These are phyloP conservation scores for Choristoneura rosaceana DNA, from an alignment of 2,888 invertebrate species.

Conservation along the genomic window DNA sequence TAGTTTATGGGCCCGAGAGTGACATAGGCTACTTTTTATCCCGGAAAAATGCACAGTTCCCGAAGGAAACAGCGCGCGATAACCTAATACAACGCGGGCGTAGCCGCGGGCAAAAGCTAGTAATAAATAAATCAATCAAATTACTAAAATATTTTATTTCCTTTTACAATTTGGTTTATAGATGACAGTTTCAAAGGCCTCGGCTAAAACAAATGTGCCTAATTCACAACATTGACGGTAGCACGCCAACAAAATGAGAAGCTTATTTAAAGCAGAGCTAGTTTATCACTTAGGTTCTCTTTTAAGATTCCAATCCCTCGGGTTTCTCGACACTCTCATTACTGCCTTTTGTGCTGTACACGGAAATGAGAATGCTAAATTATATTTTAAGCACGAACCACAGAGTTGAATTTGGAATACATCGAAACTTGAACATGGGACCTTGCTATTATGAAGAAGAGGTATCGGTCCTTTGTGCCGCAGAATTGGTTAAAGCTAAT, in stretches of 20 bases:
- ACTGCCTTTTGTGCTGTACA: not conserved
- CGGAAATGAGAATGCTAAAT: not conserved
- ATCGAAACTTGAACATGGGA: not conserved
- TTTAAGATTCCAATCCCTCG: not conserved
- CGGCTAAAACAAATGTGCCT: no score
- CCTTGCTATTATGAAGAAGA: not conserved
- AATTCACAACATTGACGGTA: no score
- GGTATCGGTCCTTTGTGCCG: not conserved
- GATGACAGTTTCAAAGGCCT: no score
- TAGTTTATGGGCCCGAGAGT: no score
- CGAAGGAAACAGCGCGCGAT: no score
- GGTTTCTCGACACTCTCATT: not conserved
- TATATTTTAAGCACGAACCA: not conserved
- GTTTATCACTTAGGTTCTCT: not conserved
- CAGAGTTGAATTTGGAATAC: not conserved
- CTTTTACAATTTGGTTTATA: no score
- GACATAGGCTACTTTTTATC: no score
- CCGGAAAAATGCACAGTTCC: no score
- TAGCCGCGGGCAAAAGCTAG: no score
- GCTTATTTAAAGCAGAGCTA: not conserved
- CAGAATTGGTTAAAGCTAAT: not conserved
- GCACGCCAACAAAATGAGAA: not conserved
- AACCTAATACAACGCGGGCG: no score
- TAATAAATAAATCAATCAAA: no score
- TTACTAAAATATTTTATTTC: no score